Evolutionary conservation across 53 echinoderm and acorn worm genomes (phyloP), one percentile per base, ranked within the genome.

Genomic region (Holothuria leucospilota): DNA sequence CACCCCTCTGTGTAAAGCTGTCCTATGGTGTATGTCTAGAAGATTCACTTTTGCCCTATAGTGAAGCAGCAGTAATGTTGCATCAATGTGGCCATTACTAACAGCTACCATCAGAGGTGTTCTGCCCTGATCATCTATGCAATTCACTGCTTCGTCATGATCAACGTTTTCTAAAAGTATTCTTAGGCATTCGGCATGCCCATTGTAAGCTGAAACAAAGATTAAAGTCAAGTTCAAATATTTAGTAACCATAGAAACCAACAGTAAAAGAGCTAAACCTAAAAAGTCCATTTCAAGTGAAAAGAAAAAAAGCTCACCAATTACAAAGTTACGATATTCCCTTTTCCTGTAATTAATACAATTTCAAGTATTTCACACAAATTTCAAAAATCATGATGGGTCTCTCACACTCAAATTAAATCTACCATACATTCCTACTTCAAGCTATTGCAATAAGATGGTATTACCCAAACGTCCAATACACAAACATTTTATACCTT

Each of bases 31-130:
- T 63, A 98, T 93, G 77, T 98, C 98, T 34, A 90, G 86, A 18
- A 93, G 90, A 51, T 92, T 93, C 13, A 95, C 85, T 63, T 88
- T 94, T 42, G 98, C 92, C 53, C 95, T 87, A 29, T 95, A 95
- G 62, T 91, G 90, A 25, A 98, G 81, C 13, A 98, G 92, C 26
- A 98, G 77, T 49, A 98, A 63, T 28, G 95, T 95, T n/a, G 93
- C 93, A 85, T 98, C 98, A 18, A 95, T 98, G 64, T 98, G 98
- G 41, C 98, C 95, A 67, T 98, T 98, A 53, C 95, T 95, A 69
- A 98, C 98, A 16, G 98, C 93, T 3, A 98, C 93, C 98, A 98
- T 98, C 20, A 98, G 89, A 3, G 98, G 98, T 5, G 95, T 95
- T 42, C 98, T 86, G 25, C 90, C 88, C 81, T 98, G 98, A 24